Evolutionary conservation across 1,140 invertebrate species (phyloP).

Genomic region (Pentalonia nigronervosa): DNA sequence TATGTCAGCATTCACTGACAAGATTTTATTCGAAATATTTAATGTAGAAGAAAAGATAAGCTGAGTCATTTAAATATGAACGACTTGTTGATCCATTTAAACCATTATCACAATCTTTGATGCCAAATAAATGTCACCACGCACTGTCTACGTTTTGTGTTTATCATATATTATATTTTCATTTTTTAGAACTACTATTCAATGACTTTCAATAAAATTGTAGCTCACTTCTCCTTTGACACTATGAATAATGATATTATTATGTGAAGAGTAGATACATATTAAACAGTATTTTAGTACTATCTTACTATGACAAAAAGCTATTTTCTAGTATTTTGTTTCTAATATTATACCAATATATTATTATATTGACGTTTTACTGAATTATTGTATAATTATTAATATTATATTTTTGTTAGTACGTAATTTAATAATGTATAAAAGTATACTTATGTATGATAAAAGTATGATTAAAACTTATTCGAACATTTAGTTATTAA

Average conservation of each 20-base stretch:
- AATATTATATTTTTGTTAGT: background rate
- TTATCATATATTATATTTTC: background rate
- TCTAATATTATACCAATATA: background rate
- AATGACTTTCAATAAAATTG: conserved; percentile 28
- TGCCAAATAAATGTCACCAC: conserved; percentile 45
- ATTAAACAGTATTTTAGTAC: background rate
- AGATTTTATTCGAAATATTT: background rate
- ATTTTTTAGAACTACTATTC: background rate
- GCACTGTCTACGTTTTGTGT: background rate
- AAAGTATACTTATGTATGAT: background rate
- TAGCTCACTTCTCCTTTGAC: background rate
- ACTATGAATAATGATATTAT: background rate
- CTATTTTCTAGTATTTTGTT: background rate
- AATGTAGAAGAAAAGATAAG: conserved; percentile 31
- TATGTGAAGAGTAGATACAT: background rate
- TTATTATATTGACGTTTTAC: background rate
- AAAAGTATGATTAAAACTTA: background rate
- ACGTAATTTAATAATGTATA: background rate
- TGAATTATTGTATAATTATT: too few species aligned
- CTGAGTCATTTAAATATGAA: conserved; percentile 45
- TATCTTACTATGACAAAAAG: background rate
- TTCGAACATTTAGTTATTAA: background rate
- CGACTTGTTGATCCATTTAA: background rate
- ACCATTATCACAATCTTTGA: background rate
- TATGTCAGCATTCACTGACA: conserved; percentile 25